A percentile compares a stretch with the other conserved stretches of the same genome.
Conservation (phyloP, 2,797 vertebrate species). For the Falco columbarius region DNA sequence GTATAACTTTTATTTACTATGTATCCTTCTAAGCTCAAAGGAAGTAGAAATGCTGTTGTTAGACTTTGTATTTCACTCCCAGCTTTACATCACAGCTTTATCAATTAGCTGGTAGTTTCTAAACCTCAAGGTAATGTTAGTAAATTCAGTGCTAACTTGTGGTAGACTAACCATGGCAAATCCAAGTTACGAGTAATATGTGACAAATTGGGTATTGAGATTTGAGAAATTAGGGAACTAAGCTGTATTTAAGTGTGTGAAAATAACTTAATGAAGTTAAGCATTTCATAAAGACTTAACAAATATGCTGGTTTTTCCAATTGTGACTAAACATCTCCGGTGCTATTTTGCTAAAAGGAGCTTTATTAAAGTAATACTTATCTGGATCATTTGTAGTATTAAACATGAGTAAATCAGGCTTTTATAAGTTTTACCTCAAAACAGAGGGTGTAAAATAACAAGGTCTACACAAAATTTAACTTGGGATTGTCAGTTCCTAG, state of each 20-base stretch:
- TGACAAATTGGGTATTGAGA: not conserved
- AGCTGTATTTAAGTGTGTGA: conserved; percentile 33
- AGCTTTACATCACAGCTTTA: not conserved
- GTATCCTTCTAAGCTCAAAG: not conserved
- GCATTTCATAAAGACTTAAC: not conserved
- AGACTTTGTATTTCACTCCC: not conserved
- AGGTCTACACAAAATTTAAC: not conserved
- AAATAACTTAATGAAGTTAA: conserved; percentile 34
- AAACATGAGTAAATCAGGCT: not conserved
- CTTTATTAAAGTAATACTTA: conserved; percentile 35
- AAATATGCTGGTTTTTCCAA: not conserved
- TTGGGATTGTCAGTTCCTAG: not conserved
- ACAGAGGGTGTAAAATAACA: not conserved
- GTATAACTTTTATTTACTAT: not conserved
- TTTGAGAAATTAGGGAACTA: conserved; percentile 13
- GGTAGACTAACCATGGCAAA: not conserved
- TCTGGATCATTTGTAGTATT: conserved; percentile 13
- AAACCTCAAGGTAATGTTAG: not conserved
- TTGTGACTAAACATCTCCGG: not conserved
- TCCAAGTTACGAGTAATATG: not conserved
- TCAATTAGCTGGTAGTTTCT: not conserved
- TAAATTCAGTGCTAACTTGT: not conserved
- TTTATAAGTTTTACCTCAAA: not conserved
- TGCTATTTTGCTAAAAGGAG: conserved; percentile 37
- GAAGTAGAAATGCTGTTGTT: not conserved